A percentile compares a stretch with the other conserved stretches of the same genome.
Conservation (phyloP, 2,888 invertebrate species). For the Phania funesta region DNA sequence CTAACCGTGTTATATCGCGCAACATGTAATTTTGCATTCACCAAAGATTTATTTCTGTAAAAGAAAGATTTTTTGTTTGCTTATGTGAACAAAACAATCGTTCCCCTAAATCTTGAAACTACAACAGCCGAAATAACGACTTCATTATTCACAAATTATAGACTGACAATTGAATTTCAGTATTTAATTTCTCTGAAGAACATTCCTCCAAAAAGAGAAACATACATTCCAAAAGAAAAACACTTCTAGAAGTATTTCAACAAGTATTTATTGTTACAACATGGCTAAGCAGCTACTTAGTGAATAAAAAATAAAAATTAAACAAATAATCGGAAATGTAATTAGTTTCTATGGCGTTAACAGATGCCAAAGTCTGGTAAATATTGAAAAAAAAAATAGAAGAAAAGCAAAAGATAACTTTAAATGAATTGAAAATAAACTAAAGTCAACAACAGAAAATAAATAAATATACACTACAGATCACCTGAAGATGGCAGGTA, state of each 20-base stretch:
- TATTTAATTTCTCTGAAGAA: slow-evolving; percentile 51
- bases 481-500: background rate
- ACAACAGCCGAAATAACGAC: slow-evolving; percentile 32
- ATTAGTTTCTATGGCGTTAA: slow-evolving; percentile 18
- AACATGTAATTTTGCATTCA: too few relatives aligned
- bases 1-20: too few relatives aligned
- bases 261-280: slow-evolving; percentile 16
- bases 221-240: background rate
- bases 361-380: slow-evolving; percentile 48
- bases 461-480: background rate
- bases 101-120: background rate
- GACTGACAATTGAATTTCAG: slow-evolving; percentile 57
- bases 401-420: slow-evolving; percentile 24
- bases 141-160: slow-evolving; percentile 53
- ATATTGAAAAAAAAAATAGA: slow-evolving; percentile 15
- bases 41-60: too few relatives aligned
- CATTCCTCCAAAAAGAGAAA: background rate
- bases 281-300: slow-evolving; percentile 41
- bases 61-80: background rate
- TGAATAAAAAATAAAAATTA: slow-evolving; percentile 17
- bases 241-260: background rate
- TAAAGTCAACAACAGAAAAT: slow-evolving; percentile 38
- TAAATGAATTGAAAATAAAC: background rate
- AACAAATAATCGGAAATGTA: background rate
- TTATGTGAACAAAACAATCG: background rate